Evolutionary conservation across 2,113 vertebrate genomes (phyloP).

Genomic region (Odocoileus hemionus): DNA sequence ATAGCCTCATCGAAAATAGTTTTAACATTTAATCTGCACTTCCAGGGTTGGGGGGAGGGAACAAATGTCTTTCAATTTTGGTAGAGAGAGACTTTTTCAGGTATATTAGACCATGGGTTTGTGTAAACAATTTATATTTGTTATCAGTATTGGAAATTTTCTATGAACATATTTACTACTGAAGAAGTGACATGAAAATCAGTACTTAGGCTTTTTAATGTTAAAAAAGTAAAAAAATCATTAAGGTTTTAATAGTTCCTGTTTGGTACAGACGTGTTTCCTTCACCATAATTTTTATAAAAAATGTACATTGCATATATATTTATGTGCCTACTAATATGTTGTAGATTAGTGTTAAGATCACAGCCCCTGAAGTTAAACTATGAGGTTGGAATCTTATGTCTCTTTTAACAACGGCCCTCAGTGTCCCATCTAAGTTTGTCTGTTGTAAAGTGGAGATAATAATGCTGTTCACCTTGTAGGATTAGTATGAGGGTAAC

Average conservation of each 20-base stretch:
- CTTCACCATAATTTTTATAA: not conserved
- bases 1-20: not conserved
- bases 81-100: not conserved
- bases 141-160: not conserved
- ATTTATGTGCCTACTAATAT: not conserved
- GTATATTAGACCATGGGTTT: not conserved
- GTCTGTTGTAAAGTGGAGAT: not conserved
- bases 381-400: not conserved
- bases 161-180: not conserved
- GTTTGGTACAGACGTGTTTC: not conserved
- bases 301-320: not conserved
- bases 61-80: not conserved
- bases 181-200: not conserved
- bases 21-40: not conserved
- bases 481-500: not conserved
- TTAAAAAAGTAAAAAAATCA: not conserved
- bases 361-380: not conserved
- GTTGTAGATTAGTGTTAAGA: not conserved
- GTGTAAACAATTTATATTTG: not conserved
- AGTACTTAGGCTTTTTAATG: not conserved
- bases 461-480: not conserved
- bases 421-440: not conserved
- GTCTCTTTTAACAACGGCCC: not conserved
- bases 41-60: rapidly evolving
- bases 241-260: not conserved